These are phyloP conservation scores for Siphlonurus alternatus DNA, from an alignment of 2,888 invertebrate species.

Conservation along the genomic window DNA sequence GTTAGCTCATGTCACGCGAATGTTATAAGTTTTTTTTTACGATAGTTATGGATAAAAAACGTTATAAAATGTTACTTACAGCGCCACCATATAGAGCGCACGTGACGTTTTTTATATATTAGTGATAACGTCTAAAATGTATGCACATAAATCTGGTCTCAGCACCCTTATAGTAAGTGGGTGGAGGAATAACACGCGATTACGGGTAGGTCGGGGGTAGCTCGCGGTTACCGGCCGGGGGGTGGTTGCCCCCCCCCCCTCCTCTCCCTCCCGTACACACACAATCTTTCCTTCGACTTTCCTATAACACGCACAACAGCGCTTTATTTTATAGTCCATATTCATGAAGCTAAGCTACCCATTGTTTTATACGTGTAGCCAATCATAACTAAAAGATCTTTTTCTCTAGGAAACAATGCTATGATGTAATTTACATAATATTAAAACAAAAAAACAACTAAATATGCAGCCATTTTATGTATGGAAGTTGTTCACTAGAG, in stretches of 20 bases:
- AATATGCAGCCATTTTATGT: not conserved
- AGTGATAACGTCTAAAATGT: not conserved
- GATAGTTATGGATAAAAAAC: not conserved
- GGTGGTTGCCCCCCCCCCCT: slow-evolving; percentile 2
- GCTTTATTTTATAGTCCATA: not conserved
- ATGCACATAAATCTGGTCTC: not conserved
- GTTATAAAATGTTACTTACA: not conserved
- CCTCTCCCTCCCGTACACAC: slow-evolving; percentile 13
- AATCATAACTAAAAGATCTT: not conserved
- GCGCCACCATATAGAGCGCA: not conserved
- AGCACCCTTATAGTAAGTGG: not conserved
- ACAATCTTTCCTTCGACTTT: not conserved
- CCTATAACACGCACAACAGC: not conserved
- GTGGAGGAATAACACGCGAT: not conserved
- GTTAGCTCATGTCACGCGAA: not conserved
- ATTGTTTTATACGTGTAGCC: not conserved
- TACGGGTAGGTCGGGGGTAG: not conserved
- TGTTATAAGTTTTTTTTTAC: not conserved
- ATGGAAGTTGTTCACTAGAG: not conserved
- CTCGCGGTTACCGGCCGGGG: not conserved
- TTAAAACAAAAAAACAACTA: not conserved
- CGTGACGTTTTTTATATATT: too few relatives aligned
- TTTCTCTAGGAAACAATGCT: not conserved
- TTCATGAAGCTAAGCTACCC: not conserved
- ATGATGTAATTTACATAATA: not conserved